Evolutionary conservation across 2,797 vertebrate genomes (phyloP), one percentile per base, ranked within the genome.

Genomic region (Spondyliosoma cantharus): DNA sequence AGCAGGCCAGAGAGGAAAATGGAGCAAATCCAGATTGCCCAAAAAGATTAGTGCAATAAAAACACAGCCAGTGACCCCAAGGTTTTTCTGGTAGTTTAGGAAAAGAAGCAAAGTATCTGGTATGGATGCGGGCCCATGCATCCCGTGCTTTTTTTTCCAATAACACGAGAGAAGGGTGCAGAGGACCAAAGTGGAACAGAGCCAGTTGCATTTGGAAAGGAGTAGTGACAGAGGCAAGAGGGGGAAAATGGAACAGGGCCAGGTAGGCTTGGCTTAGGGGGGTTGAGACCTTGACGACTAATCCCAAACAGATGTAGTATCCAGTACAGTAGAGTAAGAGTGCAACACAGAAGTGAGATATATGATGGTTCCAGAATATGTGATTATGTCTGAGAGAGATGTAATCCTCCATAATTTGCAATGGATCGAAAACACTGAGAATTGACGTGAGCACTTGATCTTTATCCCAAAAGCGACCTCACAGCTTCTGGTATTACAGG

Each of bases 251-350:
- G 85, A 85, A 62, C 3, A 0, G 25, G 73, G 73, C 84, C 89
- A 89, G 80, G 78, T 78, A 71, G 81, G 71, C 67, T 73, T 52
- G 80, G 69, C 56, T 83, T 81, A 72, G 45, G 22, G 71, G 74
- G 62, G 70, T 67, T 70, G 88, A 78, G 82, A 85, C 85, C 75
- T 80, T 62, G 50, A 64, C 15, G 11, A 80, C 83, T 93, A 92
- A 93, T 93, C 90, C 88, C 59, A 78, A 85, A 91, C 90, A 93
- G 90, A 92, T 91, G 89, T 78, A 81, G 80, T 50, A 50, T 83
- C 74, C 83, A 80, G 67, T 32, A 7, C 54, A 48, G 70, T 83
- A 67, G 71, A 77, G 84, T 77, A 80, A 78, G 76, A 84, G 75
- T 74, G 45, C 71, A 71, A 45, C 69, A 64, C 81, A 54, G 19